phyloP scores from a whole-genome alignment of 1,140 invertebrate genomes.

The Eueides isabella region DNA sequence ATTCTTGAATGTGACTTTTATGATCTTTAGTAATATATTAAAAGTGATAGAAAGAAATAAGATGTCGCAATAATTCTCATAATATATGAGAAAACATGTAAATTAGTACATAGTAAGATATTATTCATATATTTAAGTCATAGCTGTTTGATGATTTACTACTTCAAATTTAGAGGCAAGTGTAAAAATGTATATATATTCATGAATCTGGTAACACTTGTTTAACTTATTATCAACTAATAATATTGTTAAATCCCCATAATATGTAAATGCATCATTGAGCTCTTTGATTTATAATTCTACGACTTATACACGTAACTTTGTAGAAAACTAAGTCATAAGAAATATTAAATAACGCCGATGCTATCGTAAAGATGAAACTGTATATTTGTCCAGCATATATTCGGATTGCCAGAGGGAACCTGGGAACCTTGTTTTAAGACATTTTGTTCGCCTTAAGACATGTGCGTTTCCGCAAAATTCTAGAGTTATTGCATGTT shows the following conservation, averaged over 20 bases:
- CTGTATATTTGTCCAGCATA: no score
- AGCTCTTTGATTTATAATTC: no score
- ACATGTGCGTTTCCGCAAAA: no score
- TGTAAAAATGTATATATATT: not conserved
- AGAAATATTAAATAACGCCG: no score
- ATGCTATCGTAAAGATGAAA: no score
- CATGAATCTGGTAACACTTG: not conserved
- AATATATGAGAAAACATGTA: not conserved
- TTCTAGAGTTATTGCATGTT: no score
- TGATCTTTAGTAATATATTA: slow-evolving; percentile 7
- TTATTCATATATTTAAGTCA: not conserved
- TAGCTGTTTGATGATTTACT: not conserved
- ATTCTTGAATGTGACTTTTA: slow-evolving; percentile 2
- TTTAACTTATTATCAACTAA: not conserved
- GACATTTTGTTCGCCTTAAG: no score
- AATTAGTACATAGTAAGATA: not conserved
- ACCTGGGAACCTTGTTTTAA: no score
- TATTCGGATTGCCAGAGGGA: no score
- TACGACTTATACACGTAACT: no score
- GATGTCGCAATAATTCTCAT: slow-evolving; percentile 1
- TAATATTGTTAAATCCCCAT: not conserved
- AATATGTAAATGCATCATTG: not conserved
- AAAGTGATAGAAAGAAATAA: slow-evolving; percentile 1
- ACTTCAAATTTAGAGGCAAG: not conserved
- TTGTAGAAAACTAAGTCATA: no score